Base-by-base conservation (phyloP, 2,888 invertebrate genomes). In the Cephus nigrinus region DNA sequence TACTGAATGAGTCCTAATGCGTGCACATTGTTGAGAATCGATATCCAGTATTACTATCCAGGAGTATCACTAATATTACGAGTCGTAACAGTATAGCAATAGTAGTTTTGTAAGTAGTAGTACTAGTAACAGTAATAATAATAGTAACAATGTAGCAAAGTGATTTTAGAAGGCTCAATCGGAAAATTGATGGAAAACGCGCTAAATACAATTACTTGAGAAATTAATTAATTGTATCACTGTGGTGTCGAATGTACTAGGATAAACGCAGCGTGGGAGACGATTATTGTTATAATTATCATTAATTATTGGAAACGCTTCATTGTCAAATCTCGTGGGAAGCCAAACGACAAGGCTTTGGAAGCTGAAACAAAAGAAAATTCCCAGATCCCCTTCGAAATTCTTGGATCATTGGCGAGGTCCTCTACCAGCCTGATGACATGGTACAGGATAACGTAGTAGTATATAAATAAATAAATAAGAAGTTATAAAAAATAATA, bases 301-400 rank as follows among this genome's bases (percentile, higher is more conserved):
- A 55, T 55, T 55, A 55, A 23, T 55, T 55, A 55, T 55, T 23
- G 55, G 55, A 55, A 55, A 55, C 55, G 55, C 55, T 55, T 55
- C 55, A 55, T 55, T 55, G 55, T 55, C 55, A 55, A 23, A 55
- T 55, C 55, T 55, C 55, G 55, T 55, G 55, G 55, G 55, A 55
- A 55, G 55, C 55, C 55, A 55, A 55, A 55, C 55, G 55, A 23
- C 55, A 55, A 55, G 23, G 55, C 15, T 55, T 55, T 9, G 71
- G 79, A 81, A 80, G 81, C 87, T 87, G 86, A 86, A 87, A 87
- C 86, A 86, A 86, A 86, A 87, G 80, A 78, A 82, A 75, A 86
- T 84, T 84, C 84, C 86, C 86, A 87, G 84, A 84, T 83, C 84
- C 86, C 84, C 81, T 80, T 79, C 77, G 76, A 79, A 78, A 31